Base-by-base conservation (phyloP, 1,140 invertebrate species). In the Drosophila kurseongensis region DNA sequence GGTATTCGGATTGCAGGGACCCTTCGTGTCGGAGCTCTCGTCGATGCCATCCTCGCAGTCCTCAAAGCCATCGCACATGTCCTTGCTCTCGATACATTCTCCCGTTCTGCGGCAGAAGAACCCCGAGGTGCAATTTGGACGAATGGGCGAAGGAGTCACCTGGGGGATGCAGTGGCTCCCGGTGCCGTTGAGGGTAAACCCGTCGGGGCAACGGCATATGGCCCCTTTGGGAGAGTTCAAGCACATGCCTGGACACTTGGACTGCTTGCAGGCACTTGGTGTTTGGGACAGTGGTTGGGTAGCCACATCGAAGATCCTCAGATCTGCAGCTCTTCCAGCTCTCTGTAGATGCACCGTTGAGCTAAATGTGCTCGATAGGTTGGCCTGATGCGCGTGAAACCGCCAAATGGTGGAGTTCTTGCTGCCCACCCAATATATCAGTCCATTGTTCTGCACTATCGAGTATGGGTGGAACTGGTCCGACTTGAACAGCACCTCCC, bases 21-120 rank as follows among this genome's bases (percentile, higher is more conserved):
- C 94, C 9, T 75, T 62, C 2, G 90, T 78, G 16, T 93, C 92
- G 6, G 94, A 93, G 80, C 94, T 92, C 85, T 98, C 97, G 91
- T 99, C 98, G 9, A 95, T 96, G 41, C 95, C 95, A 91, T 98
- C 97, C 35, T 94, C 94, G 81, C 97, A 99, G 90, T 98, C 97
- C 56, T 94, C 93, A 42, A 95, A 93, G 1, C 97, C 97, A 92
- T 98, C 97, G 82, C 97, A 98, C 5, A 94, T 81, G 76, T 94
- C 93, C 71, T 92, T 90, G 38, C 86, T 72, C 14, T 94, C 93
- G 50, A 95, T 93, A 78, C 95, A 95, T 16, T 93, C 74, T 0
- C 68, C 44, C 6, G 77, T 63, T 45, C 59, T 68, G 12, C 72
- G 56, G 36, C 92, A 92, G 13, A 78, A 65, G 57, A 79, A 88